Evolutionary conservation across 2,797 vertebrate genomes (phyloP), one percentile per base, ranked within the genome.

Genomic region (Halcyon leucocephala): DNA sequence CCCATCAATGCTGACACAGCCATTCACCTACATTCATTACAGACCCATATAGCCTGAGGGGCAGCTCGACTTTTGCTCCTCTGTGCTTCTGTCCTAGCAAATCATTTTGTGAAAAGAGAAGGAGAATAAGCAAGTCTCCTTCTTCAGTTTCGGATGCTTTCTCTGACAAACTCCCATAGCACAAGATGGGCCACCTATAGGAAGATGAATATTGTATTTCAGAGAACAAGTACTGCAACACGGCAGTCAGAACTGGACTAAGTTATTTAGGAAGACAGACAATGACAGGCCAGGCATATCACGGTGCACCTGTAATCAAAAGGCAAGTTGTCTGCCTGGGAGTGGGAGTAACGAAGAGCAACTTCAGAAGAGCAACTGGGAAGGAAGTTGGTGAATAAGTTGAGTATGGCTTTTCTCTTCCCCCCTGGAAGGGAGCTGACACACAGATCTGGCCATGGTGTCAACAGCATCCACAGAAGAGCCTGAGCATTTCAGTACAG

Each of bases 211-310:
- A 77, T 1, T n/a, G 4, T 26, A 55, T 19, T 64, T 78, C 72
- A 44, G 9, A 70, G 51, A 85, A 54, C 24, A 93, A 87, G 66
- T 21, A 55, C 22, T 69, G 35, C 51, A 86, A 65, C 46, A 51
- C 1, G 9, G 77, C 33, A 62, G 55, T 37, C 67, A 73, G 58
- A 89, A 76, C 2, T 0, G 0, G 51, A 49, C 64, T 14, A 58
- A 73, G 67, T 55, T 6, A 58, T 18, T 49, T 24, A 33, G 28
- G 51, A 70, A 55, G 60, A 52, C 9, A 57, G 65, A 65, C 6
- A 25, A 60, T 46, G 42, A 65, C 60, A 69, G 46, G 20, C 9
- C 44, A 71, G 37, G 33, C 29, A 55, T 1, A 0, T 42, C 2
- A 5, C 19, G n/a, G 16, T 21, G 33, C 1, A 7, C 28, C 35